Conservation (phyloP, 2,113 vertebrate species). For the Chionodraco myersi region DNA sequence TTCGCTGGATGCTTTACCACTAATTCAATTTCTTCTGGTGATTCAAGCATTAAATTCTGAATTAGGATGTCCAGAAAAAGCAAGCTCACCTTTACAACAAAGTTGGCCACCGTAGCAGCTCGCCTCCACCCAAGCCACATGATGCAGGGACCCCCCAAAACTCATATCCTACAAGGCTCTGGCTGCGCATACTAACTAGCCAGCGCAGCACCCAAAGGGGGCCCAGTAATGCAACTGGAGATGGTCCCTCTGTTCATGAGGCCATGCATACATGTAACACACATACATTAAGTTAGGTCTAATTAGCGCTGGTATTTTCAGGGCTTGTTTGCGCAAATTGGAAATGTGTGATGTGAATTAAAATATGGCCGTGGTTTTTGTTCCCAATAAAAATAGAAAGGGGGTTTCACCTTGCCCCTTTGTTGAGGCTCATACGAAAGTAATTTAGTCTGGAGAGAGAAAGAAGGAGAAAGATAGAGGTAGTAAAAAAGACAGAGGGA, state of each 20-base stretch:
- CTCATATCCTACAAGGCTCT: slow-evolving; percentile 50
- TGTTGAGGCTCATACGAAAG: slow-evolving; percentile 86
- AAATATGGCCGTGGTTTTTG: slow-evolving; percentile 84
- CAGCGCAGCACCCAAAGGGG: slow-evolving; percentile 54
- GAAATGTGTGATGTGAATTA: slow-evolving; percentile 89
- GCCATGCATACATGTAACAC: slow-evolving; percentile 51
- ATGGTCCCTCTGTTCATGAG: slow-evolving; percentile 56
- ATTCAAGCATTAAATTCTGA: slow-evolving; percentile 58
- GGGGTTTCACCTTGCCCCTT: slow-evolving; percentile 82
- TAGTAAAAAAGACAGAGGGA: slow-evolving; percentile 57
- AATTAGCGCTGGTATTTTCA: slow-evolving; percentile 82
- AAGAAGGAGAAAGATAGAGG: slow-evolving; percentile 48
- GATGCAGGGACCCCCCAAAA: slow-evolving; percentile 69
- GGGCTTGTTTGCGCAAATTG: slow-evolving; percentile 85
- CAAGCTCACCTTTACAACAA: slow-evolving; percentile 22
- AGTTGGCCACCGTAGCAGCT: slow-evolving; percentile 29
- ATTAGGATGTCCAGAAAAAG: slow-evolving; percentile 36
- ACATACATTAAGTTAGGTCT: slow-evolving; percentile 71
- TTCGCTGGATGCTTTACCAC: slow-evolving; percentile 35
- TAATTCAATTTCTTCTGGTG: slow-evolving; percentile 62
- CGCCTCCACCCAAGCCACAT: slow-evolving; percentile 46
- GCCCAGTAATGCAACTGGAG: slow-evolving; percentile 54
- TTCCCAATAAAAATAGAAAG: slow-evolving; percentile 84
- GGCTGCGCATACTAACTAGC: slow-evolving; percentile 63
- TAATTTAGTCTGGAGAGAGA: slow-evolving; percentile 81